Conservation (phyloP, 2,797 vertebrate species). For the Benthosema pterotum region DNA sequence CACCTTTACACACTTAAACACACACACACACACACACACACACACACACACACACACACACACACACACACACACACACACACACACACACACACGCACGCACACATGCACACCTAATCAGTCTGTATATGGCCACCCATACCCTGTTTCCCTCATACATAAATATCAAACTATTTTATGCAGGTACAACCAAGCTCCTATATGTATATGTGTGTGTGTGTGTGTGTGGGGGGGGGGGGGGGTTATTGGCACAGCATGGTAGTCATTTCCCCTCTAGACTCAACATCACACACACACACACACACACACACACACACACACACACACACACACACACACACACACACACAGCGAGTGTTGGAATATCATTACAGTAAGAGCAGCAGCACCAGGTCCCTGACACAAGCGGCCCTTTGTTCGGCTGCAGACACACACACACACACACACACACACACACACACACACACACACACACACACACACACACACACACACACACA, state of each 20-base stretch:
- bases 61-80: slow-evolving; percentile 1
- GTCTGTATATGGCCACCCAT: slow-evolving; percentile 50
- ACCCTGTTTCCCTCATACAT: slow-evolving; percentile 63
- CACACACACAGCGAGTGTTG: slow-evolving; percentile 58
- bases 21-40: slow-evolving; percentile 1
- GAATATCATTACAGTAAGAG: slow-evolving; percentile 81
- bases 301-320: slow-evolving; percentile 23
- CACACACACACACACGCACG: slow-evolving; percentile 14
- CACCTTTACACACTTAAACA: neutral
- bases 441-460: slow-evolving; percentile 35
- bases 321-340: slow-evolving; percentile 13
- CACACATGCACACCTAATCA: slow-evolving; percentile 55
- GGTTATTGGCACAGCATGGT: slow-evolving; percentile 65
- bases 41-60: slow-evolving; percentile 6
- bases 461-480: slow-evolving; percentile 32
- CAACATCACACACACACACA: slow-evolving; percentile 72
- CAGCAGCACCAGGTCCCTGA: slow-evolving; percentile 72
- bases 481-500: slow-evolving; percentile 5
- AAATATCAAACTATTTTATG: slow-evolving; percentile 69
- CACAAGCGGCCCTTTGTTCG: slow-evolving; percentile 79
- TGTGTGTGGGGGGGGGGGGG: slow-evolving; percentile 5
- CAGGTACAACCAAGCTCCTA: slow-evolving; percentile 68
- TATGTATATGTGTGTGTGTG: slow-evolving; percentile 27
- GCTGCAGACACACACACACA: slow-evolving; percentile 57
- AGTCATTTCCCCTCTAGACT: slow-evolving; percentile 80